Conservation (phyloP, 2,888 invertebrate genomes). For the Dryomyza anilis region DNA sequence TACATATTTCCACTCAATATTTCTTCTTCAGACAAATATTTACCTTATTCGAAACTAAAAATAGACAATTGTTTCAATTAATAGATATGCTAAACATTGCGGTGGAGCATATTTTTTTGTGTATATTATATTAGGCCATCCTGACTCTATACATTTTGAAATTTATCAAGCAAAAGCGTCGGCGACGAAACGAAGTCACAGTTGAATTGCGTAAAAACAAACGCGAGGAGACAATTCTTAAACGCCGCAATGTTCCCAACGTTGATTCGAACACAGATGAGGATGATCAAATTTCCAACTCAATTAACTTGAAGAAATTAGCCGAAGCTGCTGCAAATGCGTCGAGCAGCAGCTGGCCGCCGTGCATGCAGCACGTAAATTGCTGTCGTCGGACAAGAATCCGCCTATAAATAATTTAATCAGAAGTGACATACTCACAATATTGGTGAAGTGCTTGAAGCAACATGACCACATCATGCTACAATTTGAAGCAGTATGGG, state of each 20-base stretch:
- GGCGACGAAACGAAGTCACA: conserved; percentile 94
- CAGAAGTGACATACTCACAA: conserved; percentile 90
- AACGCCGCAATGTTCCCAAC: conserved; percentile 92
- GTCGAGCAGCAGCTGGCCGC: conserved; percentile 84
- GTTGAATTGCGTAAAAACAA: conserved; percentile 98
- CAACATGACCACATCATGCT: conserved; percentile 84
- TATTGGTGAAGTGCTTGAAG: conserved; percentile 88
- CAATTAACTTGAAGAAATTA: conserved; percentile 77
- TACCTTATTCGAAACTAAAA: no score
- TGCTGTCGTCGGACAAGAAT: conserved; percentile 96
- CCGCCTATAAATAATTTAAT: conserved; percentile 98
- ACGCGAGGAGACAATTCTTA: conserved; percentile 94
- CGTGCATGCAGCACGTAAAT: conserved; percentile 93
- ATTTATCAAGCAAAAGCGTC: conserved; percentile 99
- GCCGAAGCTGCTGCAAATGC: conserved; percentile 85
- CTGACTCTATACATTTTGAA: no score
- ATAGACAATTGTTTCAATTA: no score
- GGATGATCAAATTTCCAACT: conserved; percentile 72
- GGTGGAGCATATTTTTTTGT: no score
- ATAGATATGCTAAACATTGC: no score
- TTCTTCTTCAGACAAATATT: no score
- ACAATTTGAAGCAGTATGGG: conserved; percentile 98
- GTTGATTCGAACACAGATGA: conserved; percentile 82
- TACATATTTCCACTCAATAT: no score
- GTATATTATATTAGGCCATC: no score